Evolutionary conservation across 2,113 vertebrate genomes (phyloP).

Genomic region (Marcusenius ussheri): DNA sequence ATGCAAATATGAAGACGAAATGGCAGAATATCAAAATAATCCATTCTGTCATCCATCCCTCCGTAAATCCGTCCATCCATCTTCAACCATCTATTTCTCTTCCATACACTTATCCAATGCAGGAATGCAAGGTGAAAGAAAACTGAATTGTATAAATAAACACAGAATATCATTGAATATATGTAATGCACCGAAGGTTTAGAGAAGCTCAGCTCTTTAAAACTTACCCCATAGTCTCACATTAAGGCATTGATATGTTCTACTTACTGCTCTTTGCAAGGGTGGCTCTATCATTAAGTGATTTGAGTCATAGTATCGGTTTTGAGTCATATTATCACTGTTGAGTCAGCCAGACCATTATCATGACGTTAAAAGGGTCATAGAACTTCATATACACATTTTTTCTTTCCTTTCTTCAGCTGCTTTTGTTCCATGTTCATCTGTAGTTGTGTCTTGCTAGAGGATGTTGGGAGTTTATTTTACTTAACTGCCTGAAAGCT

Average conservation of each 20-base stretch:
- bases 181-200: not conserved
- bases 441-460: not conserved
- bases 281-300: not conserved
- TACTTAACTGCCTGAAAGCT: not conserved
- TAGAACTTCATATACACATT: not conserved
- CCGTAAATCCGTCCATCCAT: not conserved
- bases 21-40: not conserved
- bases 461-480: not conserved
- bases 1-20: not conserved
- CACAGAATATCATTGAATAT: not conserved
- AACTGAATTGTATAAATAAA: not conserved
- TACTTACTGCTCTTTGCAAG: not conserved
- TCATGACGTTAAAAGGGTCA: not conserved
- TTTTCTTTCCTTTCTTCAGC: not conserved
- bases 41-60: not conserved
- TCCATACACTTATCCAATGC: not conserved
- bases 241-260: not conserved
- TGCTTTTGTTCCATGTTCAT: not conserved
- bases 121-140: not conserved
- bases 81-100: not conserved
- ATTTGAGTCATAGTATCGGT: not conserved
- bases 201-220: not conserved
- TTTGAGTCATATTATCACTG: not conserved
- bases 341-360: not conserved
- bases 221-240: not conserved